A percentile compares a stretch with the other conserved stretches of the same genome.
phyloP scores from a whole-genome alignment of 2,797 vertebrate species.

The Aulostomus chinensis region DNA sequence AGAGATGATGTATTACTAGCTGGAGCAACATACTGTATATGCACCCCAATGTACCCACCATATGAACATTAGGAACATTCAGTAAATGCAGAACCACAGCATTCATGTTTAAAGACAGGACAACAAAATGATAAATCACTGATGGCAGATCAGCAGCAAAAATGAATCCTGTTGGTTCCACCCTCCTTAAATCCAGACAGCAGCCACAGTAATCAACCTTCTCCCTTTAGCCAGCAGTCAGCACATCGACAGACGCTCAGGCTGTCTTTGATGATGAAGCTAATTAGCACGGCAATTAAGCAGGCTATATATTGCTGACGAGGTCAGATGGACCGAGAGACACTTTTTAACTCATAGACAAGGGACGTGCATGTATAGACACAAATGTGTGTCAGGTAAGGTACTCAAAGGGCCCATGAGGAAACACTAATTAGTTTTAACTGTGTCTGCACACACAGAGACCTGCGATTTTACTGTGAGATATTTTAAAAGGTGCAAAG shows the following conservation, averaged over 20 bases:
- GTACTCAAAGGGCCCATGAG: constrained; percentile 4
- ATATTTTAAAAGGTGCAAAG: no score
- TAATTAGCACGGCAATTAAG: constrained; percentile 77
- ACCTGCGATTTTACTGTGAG: no score
- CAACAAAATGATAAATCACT: constrained; percentile 65
- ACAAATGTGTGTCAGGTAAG: constrained; percentile 1
- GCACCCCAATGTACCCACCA: neutral
- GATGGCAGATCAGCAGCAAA: constrained; percentile 41
- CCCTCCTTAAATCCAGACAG: constrained; percentile 33
- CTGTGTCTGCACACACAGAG: constrained; percentile 20
- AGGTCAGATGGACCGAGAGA: constrained; percentile 22
- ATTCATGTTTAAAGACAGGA: constrained; percentile 36
- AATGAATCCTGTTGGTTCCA: constrained; percentile 46
- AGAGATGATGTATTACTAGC: constrained; percentile 9
- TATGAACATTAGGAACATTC: constrained; percentile 41
- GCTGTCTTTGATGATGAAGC: constrained; percentile 63
- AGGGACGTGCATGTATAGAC: neutral
- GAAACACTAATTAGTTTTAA: constrained; percentile 35
- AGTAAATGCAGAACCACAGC: constrained; percentile 24
- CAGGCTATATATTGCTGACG: constrained; percentile 58
- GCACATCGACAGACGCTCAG: constrained; percentile 51
- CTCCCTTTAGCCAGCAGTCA: constrained; percentile 49
- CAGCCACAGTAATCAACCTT: constrained; percentile 22
- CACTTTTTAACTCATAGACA: constrained; percentile 1
- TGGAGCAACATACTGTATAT: neutral